Evolutionary conservation across 2,113 vertebrate species (phyloP).

Genomic region (Macaca nemestrina): DNA sequence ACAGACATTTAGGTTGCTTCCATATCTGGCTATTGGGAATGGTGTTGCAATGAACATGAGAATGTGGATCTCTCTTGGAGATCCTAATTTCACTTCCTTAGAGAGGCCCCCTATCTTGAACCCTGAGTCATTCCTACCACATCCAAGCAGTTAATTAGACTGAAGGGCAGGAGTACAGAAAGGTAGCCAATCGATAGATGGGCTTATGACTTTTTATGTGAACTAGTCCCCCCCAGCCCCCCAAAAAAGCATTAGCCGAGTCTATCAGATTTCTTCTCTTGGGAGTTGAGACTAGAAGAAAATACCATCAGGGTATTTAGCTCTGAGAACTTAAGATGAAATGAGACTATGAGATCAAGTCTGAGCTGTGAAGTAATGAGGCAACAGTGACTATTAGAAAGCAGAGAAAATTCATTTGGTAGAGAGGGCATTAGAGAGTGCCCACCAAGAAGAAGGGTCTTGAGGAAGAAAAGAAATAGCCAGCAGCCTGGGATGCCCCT

Average conservation of each 20-base stretch:
- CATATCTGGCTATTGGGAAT: background rate
- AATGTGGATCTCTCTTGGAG: background rate
- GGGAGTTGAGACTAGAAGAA: background rate
- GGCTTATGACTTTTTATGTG: background rate
- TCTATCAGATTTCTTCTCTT: background rate
- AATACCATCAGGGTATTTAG: background rate
- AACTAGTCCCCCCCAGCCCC: fast-evolving
- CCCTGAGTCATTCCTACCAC: background rate
- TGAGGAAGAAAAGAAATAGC: background rate
- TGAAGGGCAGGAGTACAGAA: background rate
- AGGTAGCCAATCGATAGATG: background rate
- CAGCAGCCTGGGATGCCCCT: background rate
- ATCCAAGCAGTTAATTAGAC: background rate
- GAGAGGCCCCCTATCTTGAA: background rate
- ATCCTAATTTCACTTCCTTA: background rate
- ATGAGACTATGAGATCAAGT: background rate
- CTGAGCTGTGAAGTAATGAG: background rate
- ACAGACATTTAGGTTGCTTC: background rate
- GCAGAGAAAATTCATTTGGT: background rate
- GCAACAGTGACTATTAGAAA: background rate
- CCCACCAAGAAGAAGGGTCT: background rate
- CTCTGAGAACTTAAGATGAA: background rate
- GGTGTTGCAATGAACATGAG: background rate
- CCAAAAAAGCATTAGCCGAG: background rate
- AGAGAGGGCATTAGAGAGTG: background rate